phyloP scores from a whole-genome alignment of 1,140 invertebrate species.

The Gonatopus flavifemur region DNA sequence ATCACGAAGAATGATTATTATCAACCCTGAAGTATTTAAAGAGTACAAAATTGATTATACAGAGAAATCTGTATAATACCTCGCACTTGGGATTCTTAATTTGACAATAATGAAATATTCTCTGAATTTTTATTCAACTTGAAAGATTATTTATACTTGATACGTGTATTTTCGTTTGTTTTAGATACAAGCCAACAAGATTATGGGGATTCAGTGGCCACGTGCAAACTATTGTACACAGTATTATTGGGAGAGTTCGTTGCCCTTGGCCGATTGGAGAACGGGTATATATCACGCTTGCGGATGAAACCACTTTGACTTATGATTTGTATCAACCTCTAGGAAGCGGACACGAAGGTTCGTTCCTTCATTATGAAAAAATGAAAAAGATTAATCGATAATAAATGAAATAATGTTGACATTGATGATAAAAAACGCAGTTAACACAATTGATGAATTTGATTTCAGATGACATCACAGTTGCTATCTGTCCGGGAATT shows the following conservation, averaged over 20 bases:
- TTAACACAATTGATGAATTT: too few relatives aligned
- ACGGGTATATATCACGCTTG: conserved; percentile 70
- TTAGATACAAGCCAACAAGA: conserved; percentile 84
- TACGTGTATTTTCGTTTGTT: conserved; percentile 50
- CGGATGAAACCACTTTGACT: conserved; percentile 85
- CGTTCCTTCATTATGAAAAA: conserved; percentile 14
- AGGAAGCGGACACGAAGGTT: conserved; percentile 63
- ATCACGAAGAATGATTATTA: too few relatives aligned
- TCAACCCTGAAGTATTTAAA: too few relatives aligned
- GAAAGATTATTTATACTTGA: too few relatives aligned
- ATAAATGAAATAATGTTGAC: background rate
- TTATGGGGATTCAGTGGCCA: conserved; percentile 94
- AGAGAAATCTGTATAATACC: too few relatives aligned
- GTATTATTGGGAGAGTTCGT: conserved; percentile 81
- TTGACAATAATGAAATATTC: too few relatives aligned
- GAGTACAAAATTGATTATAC: too few relatives aligned
- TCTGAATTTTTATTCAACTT: too few relatives aligned
- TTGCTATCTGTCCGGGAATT: conserved; percentile 90
- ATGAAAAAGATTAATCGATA: conserved; percentile 1
- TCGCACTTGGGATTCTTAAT: too few relatives aligned
- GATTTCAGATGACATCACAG: conserved; percentile 78
- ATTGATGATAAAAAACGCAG: background rate
- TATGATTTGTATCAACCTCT: conserved; percentile 90
- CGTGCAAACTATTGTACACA: conserved; percentile 89
- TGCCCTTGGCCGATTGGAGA: conserved; percentile 85